Evolutionary conservation across 2,797 vertebrate species (phyloP).

Genomic region (Poeciliopsis infans): DNA sequence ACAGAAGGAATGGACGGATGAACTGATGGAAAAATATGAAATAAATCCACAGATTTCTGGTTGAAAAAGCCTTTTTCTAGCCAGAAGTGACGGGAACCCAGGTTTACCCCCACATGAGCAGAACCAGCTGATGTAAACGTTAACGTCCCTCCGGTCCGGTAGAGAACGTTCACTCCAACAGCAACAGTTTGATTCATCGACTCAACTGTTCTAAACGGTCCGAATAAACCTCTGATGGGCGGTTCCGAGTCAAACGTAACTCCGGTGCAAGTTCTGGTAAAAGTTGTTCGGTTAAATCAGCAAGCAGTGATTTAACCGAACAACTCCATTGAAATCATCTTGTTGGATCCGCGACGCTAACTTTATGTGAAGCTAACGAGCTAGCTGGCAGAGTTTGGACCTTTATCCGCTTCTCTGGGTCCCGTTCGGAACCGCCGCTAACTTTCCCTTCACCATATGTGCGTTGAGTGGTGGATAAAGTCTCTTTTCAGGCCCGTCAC

Average conservation of each 20-base stretch:
- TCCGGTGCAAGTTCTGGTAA: not conserved
- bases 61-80: not conserved
- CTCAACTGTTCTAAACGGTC: not conserved
- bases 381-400: conserved; percentile 5
- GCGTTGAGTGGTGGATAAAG: not conserved
- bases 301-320: accelerated
- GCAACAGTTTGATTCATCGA: not conserved
- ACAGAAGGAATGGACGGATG: too few relatives aligned
- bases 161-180: conserved; percentile 6
- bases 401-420: accelerated
- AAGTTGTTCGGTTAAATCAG: too few relatives aligned
- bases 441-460: accelerated
- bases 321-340: accelerated
- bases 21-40: not conserved
- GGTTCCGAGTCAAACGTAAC: not conserved
- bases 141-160: not conserved
- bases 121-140: not conserved
- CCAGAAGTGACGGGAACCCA: not conserved
- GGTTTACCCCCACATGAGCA: not conserved
- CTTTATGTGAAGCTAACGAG: conserved; percentile 15
- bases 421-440: not conserved
- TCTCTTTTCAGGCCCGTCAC: accelerated
- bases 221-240: too few relatives aligned
- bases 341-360: not conserved
- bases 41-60: not conserved